These are phyloP conservation scores for Condylostylus longicornis DNA, from an alignment of 1,140 invertebrate species.

Conservation along the genomic window DNA sequence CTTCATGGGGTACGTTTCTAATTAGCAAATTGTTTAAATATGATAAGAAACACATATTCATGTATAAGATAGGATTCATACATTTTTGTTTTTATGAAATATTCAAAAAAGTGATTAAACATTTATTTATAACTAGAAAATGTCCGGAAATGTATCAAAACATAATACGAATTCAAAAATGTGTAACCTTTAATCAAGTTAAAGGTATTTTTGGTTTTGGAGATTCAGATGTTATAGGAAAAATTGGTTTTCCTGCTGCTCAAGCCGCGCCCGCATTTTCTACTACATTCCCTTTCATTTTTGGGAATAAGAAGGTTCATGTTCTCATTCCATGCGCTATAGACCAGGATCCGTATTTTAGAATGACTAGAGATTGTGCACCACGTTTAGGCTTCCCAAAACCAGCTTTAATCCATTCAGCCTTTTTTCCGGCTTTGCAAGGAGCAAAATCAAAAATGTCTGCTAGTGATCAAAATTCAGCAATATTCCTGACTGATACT, in stretches of 20 bases:
- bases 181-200: constrained; percentile 91
- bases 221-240: constrained; percentile 90
- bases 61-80: too few species aligned
- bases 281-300: constrained; percentile 91
- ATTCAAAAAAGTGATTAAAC: too few species aligned
- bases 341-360: constrained; percentile 98
- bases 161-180: constrained; percentile 78
- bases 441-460: constrained; percentile 98
- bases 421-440: constrained; percentile 91
- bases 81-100: too few species aligned
- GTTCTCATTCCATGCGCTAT: constrained; percentile 98
- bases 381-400: constrained; percentile 76
- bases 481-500: constrained; percentile 90
- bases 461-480: constrained; percentile 83
- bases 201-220: constrained; percentile 96
- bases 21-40: too few species aligned
- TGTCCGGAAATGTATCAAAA: constrained; percentile 85
- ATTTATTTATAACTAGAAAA: too few species aligned
- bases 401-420: constrained; percentile 87
- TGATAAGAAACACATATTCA: too few species aligned
- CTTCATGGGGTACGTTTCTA: constrained; percentile 77
- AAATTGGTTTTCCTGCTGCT: constrained; percentile 91
- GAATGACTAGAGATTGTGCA: constrained; percentile 95
- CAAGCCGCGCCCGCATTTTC: constrained; percentile 93
- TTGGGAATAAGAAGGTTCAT: constrained; percentile 63